These are phyloP conservation scores for Molossus alvarezi DNA, from an alignment of 2,797 vertebrate species.

Conservation along the genomic window DNA sequence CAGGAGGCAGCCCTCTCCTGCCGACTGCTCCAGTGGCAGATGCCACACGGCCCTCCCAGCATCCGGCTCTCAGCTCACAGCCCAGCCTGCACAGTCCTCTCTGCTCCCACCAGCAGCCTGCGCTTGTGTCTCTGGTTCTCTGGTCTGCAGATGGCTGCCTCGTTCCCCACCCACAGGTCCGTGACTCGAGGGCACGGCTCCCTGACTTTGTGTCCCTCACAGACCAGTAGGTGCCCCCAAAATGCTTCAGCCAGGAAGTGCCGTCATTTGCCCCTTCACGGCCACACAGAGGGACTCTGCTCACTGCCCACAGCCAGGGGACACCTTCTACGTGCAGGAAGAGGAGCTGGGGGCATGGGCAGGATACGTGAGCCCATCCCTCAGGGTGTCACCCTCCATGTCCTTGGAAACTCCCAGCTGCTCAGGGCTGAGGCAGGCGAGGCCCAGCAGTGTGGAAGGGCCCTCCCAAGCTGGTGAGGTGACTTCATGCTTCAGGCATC, in stretches of 20 bases:
- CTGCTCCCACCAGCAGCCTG: not conserved
- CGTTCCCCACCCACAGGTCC: not conserved
- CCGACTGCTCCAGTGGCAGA: not conserved
- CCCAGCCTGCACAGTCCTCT: not conserved
- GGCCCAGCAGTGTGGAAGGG: not conserved
- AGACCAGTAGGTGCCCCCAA: not conserved
- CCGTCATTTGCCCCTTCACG: not conserved
- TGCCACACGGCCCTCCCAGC: not conserved
- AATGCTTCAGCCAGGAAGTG: not conserved
- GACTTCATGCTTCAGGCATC: conserved; percentile 75
- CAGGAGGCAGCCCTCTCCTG: not conserved
- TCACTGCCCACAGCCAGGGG: not conserved
- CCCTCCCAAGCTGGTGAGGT: conserved; percentile 65
- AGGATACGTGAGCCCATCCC: not conserved
- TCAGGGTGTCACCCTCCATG: not conserved
- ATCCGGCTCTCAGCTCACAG: not conserved
- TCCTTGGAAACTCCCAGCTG: conserved; percentile 16
- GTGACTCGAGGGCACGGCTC: not conserved
- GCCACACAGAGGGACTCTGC: not conserved
- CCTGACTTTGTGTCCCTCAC: not conserved
- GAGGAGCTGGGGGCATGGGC: not conserved
- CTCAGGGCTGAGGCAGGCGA: not conserved
- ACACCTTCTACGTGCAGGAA: not conserved
- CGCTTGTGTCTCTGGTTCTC: not conserved
- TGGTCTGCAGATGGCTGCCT: not conserved